Evolutionary conservation across 2,888 invertebrate genomes (phyloP), one percentile per base, ranked within the genome.

Genomic region (Macaria liturata): DNA sequence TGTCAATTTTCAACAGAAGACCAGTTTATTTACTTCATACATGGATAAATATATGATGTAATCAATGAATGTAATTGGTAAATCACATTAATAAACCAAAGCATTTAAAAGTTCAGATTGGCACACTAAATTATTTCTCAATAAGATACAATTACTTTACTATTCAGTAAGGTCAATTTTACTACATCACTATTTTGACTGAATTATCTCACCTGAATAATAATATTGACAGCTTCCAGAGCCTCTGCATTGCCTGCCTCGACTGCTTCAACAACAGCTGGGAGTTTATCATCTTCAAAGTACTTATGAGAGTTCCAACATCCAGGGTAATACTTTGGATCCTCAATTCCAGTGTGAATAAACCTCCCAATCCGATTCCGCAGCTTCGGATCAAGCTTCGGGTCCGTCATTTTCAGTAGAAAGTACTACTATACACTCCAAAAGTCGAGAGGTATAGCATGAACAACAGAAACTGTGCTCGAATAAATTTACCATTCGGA

Each of bases 241-340:
- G 81, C 78, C 52, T 78, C 71, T 9, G 66, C 66, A 31, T 64
- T 66, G 52, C 61, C 62, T 1, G 3, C 32, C 5, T 4, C 4
- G 30, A 86, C 64, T 6, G 72, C 74, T 43, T 81, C 78, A 48
- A 80, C 70, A 44, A 93, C 75, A 8, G 81, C 90, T 47, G 75
- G 70, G 56, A 93, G 71, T 65, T 91, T 91, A 32, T 86, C 83
- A 0, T 67, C 70, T 52, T 85, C 82, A 69, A 88, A 94, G 67
- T 92, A 93, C 64, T 92, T 87, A 62, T 93, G 92, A 8, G 87
- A 72, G 39, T 85, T 76, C 93, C 93, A 93, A 69, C 91, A 91
- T 42, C 93, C 93, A 49, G 94, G 93, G 64, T 83, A 93, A 73
- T 93, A 94, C 59, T 88, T 91, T 0, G 93, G 92, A 9, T 82